Evolutionary conservation across 2,113 vertebrate genomes (phyloP).

Genomic region (Tricholaema leucomelas): DNA sequence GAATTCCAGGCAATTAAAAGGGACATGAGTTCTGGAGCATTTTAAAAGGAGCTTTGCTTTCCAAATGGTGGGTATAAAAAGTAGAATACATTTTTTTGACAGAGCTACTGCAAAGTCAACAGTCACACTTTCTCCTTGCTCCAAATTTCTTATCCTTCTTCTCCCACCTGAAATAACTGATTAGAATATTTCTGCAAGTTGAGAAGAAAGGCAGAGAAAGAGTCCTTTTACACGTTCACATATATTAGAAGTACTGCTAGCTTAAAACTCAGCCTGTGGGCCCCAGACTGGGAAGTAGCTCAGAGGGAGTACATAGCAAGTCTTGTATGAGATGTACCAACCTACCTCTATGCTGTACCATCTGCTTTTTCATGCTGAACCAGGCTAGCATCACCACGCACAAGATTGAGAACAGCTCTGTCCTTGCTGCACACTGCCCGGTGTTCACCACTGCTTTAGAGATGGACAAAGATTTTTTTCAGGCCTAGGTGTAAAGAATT

Average conservation of each 20-base stretch:
- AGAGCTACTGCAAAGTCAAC: conserved; percentile 31
- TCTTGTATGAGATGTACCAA: background rate
- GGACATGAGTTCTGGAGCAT: conserved; percentile 68
- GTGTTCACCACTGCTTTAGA: background rate
- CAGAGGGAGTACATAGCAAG: background rate
- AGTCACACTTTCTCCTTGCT: background rate
- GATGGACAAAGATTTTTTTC: background rate
- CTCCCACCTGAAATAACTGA: conserved; percentile 18
- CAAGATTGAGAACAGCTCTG: background rate
- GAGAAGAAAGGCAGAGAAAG: background rate
- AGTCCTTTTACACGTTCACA: background rate
- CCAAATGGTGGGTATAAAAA: conserved; percentile 55
- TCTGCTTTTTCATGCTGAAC: background rate
- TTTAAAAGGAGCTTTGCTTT: conserved; percentile 69
- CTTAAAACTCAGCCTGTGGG: background rate
- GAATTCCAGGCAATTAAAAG: conserved; percentile 80
- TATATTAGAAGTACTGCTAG: background rate
- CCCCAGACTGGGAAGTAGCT: background rate
- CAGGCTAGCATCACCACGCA: background rate
- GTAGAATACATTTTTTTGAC: conserved; percentile 41
- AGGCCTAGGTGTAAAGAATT: background rate
- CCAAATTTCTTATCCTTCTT: conserved; percentile 5
- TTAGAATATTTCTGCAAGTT: conserved; percentile 1
- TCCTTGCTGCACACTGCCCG: background rate
- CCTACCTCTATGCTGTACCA: background rate